Evolutionary conservation across 2,888 invertebrate genomes (phyloP).

Genomic region (Rhodophaea formosa): DNA sequence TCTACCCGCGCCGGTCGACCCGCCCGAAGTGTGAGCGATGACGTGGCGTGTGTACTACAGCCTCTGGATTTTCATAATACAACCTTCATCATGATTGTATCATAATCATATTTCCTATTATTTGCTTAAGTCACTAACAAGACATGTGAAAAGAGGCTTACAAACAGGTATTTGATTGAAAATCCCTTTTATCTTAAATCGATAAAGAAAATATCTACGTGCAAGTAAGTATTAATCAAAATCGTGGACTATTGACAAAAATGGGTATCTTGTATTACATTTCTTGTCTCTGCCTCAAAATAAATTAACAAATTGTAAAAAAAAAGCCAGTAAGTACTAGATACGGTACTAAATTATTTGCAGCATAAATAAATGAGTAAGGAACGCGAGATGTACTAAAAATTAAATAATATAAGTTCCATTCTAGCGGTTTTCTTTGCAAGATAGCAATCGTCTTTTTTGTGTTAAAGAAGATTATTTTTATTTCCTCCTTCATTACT

Average conservation of each 20-base stretch:
- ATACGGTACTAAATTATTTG: conserved; percentile 41
- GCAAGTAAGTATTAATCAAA: too few relatives aligned
- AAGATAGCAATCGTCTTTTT: conserved; percentile 29
- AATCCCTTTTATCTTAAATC: background rate
- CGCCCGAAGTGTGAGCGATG: conserved; percentile 64
- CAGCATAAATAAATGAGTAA: conserved; percentile 36
- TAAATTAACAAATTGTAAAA: conserved; percentile 57
- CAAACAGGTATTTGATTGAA: too few relatives aligned
- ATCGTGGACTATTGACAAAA: too few relatives aligned
- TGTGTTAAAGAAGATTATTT: conserved; percentile 29
- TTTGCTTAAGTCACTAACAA: conserved; percentile 20
- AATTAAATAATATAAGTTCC: conserved; percentile 24
- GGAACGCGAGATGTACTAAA: conserved; percentile 31
- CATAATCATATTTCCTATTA: conserved; percentile 35
- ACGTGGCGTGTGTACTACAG: conserved; percentile 58
- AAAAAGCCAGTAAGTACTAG: conserved; percentile 24
- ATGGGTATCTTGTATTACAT: too few relatives aligned
- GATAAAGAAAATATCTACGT: background rate
- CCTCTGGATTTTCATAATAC: conserved; percentile 40
- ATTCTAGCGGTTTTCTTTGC: conserved; percentile 17
- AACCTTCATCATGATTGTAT: conserved; percentile 43
- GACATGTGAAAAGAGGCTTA: background rate
- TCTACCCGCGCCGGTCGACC: conserved; percentile 54
- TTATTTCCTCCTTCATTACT: conserved; percentile 37
- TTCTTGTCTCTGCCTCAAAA: conserved; percentile 30